These are phyloP conservation scores for Cyrtonyx montezumae DNA, from an alignment of 2,113 vertebrate species.

Conservation along the genomic window DNA sequence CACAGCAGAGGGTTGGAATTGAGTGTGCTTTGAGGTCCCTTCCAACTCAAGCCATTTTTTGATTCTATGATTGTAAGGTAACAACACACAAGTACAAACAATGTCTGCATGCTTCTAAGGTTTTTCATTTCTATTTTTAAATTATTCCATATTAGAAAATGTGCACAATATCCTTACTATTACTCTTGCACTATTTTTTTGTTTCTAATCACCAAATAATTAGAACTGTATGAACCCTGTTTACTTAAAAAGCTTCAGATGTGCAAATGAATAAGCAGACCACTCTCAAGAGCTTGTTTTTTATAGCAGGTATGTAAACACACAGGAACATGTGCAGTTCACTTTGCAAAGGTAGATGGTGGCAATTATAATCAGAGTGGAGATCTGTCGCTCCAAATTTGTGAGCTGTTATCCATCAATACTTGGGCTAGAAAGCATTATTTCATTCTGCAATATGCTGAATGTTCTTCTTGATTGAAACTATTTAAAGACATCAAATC, in stretches of 20 bases:
- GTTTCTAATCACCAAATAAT: not conserved
- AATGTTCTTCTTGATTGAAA: slow-evolving; percentile 48
- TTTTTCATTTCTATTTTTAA: not conserved
- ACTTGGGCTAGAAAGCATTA: not conserved
- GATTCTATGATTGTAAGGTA: not conserved
- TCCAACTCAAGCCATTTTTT: not conserved
- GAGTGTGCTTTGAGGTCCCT: not conserved
- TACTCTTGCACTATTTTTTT: not conserved
- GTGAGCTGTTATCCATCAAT: slow-evolving; percentile 14
- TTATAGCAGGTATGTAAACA: slow-evolving; percentile 11
- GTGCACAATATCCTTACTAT: not conserved
- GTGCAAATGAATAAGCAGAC: not conserved
- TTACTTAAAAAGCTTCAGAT: not conserved
- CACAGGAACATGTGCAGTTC: not conserved
- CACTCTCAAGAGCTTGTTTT: not conserved
- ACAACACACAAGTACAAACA: not conserved
- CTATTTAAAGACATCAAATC: not conserved
- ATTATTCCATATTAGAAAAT: not conserved
- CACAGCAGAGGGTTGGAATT: not conserved
- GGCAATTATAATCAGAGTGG: slow-evolving; percentile 45
- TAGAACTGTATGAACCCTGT: not conserved
- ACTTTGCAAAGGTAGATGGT: not conserved
- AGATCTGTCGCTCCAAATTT: slow-evolving; percentile 19
- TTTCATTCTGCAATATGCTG: not conserved
- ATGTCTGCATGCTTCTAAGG: not conserved